Conservation (phyloP, 2,797 vertebrate genomes). For the Kryptolebias ocellatus region DNA sequence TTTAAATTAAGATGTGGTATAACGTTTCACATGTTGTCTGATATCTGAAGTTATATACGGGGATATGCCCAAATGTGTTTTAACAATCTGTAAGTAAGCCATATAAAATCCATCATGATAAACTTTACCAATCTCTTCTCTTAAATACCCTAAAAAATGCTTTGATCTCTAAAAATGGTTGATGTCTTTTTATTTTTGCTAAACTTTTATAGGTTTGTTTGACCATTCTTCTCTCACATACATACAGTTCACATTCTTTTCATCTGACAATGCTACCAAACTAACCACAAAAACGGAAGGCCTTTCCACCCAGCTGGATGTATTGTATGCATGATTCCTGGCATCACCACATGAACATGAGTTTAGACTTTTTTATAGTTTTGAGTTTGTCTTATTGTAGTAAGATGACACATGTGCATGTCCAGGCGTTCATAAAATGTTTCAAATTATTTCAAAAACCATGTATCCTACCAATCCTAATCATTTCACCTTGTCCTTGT, state of each 20-base stretch:
- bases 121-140: neutral
- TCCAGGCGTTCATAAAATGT: neutral
- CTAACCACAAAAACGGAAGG: constrained; percentile 15
- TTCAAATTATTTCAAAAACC: too few species aligned
- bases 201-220: neutral
- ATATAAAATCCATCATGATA: too few species aligned
- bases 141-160: neutral
- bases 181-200: neutral
- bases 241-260: constrained; percentile 51
- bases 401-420: neutral
- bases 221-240: constrained; percentile 30
- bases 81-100: too few species aligned
- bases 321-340: constrained; percentile 31
- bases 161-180: neutral
- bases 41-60: too few species aligned
- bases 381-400: too few species aligned
- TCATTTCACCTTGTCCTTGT: too few species aligned
- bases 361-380: constrained; percentile 19
- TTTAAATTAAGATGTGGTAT: too few species aligned
- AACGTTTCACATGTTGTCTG: too few species aligned
- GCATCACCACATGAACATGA: constrained; percentile 37
- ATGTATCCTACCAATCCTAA: too few species aligned
- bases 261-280: constrained; percentile 27
- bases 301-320: constrained; percentile 36
- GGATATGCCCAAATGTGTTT: too few species aligned